Base-by-base conservation (phyloP, 2,113 vertebrate species). In the Pseudonaja textilis region DNA sequence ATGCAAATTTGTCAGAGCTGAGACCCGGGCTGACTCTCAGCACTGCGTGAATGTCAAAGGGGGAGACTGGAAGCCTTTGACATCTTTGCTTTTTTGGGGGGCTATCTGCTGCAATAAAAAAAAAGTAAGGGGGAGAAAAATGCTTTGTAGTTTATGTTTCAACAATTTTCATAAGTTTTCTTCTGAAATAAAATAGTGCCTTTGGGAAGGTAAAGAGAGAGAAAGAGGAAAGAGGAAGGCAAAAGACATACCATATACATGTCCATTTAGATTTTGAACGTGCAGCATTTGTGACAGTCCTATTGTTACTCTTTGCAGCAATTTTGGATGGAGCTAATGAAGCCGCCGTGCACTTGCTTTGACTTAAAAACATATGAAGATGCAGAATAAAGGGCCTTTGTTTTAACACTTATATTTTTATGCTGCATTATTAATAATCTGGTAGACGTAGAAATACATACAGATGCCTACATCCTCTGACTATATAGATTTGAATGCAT, bases 1-100 rank as follows among this genome's bases (percentile, higher is more conserved):
- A 99, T 99, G 99, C 98, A 99, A 99, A 99, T 99, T 98, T 98
- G 98, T 98, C 98, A 97, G 98, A 98, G 98, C 98, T 95, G 96
- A 98, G 98, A 98, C 98, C 98, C 97, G 96, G 98, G 98, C 98
- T 98, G 98, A 98, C 98, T 98, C 97, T 96, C 97, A 98, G 98
- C 98, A 94, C 98, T 96, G 98, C 98, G 96, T 98, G 98, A 98
- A 98, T 98, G 98, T 99, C 98, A 98, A 98, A 98, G 98, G 97
- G 96, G 96, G 97, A 81, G 95, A 98, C 97, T 97, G 98, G 97
- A 98, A 98, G 98, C 98, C 98, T 98, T 98, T 98, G 96, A 98
- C 98, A 98, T 97, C 97, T 97, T 98, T 98, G 98, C 98, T 97
- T 98, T 98, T 97, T 98, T 96, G 89, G 86, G 96, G 96, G 96